Percentiles rank a stretch among this genome's conserved stretches.
phyloP scores from a whole-genome alignment of 1,140 invertebrate genomes.

The Micrasema minimum region DNA sequence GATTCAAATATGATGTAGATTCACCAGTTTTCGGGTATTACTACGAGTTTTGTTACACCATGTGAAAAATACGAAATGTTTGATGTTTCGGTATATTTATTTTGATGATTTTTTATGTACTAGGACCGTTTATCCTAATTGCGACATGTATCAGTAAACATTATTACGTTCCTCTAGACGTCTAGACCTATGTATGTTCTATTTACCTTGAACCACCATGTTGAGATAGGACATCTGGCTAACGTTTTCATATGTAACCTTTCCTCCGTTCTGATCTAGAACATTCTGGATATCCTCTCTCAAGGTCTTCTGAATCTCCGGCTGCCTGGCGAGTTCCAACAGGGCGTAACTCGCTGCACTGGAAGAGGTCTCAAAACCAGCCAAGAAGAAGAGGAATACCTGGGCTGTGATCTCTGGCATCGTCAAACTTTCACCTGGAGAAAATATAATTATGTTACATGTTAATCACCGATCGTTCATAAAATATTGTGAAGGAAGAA shows the following conservation, averaged over 20 bases:
- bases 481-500: too few species aligned
- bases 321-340: slow-evolving; percentile 68
- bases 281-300: slow-evolving; percentile 66
- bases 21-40: too few species aligned
- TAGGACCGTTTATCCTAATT: too few species aligned
- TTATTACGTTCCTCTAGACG: too few species aligned
- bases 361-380: slow-evolving; percentile 73
- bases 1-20: too few species aligned
- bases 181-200: too few species aligned
- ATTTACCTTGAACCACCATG: slow-evolving; percentile 60
- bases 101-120: too few species aligned
- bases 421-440: slow-evolving; percentile 31
- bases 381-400: slow-evolving; percentile 66
- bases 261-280: slow-evolving; percentile 57
- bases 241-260: slow-evolving; percentile 66
- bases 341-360: slow-evolving; percentile 66
- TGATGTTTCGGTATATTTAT: too few species aligned
- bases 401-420: slow-evolving; percentile 60
- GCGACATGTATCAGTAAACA: too few species aligned
- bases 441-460: background rate
- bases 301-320: slow-evolving; percentile 66
- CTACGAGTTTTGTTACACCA: too few species aligned
- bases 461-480: too few species aligned
- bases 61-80: too few species aligned
- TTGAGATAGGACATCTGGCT: slow-evolving; percentile 59